Base-by-base conservation (phyloP, 2,797 vertebrate species). In the Clarias platycephalus region DNA sequence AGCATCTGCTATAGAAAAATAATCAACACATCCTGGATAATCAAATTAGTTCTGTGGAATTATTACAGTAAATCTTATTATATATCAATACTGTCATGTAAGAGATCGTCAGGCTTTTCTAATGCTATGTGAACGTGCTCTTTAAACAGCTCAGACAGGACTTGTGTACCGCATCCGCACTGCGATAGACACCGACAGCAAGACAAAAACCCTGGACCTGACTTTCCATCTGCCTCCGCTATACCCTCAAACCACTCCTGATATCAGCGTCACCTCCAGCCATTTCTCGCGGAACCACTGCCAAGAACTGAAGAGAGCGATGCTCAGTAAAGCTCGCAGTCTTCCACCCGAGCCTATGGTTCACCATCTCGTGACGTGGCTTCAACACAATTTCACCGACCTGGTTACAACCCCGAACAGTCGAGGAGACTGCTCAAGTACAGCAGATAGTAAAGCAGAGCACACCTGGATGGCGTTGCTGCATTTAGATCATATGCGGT, bases 401-500 rank as follows among this genome's bases (percentile, higher is more conserved):
- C 49, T 94, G 37, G 57, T 75, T 34, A 62, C 67, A 31, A 44
- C 63, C 26, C 15, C 85, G 62, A n/a, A 64, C 60, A 22, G n/a
- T 4, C 62, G 5, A 26, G 58, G n/a, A 79, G 26, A 81, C 55
- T 26, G 58, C 8, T 8, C 57, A 40, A 58, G 31, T 68, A 75
- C 63, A 78, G 18, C 75, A 57, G 67, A 63, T 20, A 26, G 24
- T 16, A 16, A 83, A 7, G 92, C 92, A 53, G 91, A 92, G 16
- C 91, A 86, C 76, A 66, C 88, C 63, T 95, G 95, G 95, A 90
- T 90, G n/a, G 87, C 91, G 7, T 92, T 97, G 88, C 88, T 96
- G 89, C 94, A 92, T 91, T 92, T 96, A 89, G 96, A 97, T 93
- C 96, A 97, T 88, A 97, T 97, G 96, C 94, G 96, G 90, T 94